Evolutionary conservation across 2,113 vertebrate species (phyloP).

Genomic region (Megaceryle torquata): DNA sequence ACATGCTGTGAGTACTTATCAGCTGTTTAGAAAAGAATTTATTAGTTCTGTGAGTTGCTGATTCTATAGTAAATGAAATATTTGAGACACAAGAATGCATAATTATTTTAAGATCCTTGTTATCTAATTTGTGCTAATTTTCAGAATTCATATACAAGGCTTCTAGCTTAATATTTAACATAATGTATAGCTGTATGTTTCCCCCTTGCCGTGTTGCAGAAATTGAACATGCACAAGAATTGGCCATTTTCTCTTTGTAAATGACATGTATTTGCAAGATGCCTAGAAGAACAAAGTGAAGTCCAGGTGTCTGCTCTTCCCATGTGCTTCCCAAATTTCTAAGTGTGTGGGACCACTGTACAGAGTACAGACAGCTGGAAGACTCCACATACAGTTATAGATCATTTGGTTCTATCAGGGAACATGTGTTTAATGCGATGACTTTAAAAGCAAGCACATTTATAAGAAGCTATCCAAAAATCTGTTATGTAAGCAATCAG

Average conservation of each 20-base stretch:
- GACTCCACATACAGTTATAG: neutral
- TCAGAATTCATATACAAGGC: neutral
- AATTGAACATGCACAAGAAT: neutral
- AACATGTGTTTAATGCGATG: neutral
- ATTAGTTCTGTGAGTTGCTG: neutral
- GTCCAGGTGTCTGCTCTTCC: neutral
- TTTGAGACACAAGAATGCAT: neutral
- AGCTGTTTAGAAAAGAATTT: neutral
- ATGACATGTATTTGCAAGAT: neutral
- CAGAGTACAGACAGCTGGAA: neutral
- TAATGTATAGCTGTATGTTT: neutral
- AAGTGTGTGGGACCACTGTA: neutral
- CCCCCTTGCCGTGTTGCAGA: neutral
- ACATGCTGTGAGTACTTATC: neutral
- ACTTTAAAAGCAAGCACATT: neutral
- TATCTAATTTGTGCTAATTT: neutral
- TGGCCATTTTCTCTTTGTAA: neutral
- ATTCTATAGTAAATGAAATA: neutral
- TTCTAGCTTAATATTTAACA: neutral
- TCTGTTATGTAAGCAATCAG: neutral
- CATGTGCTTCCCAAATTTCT: neutral
- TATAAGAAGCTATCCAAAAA: neutral
- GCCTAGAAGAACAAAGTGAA: neutral
- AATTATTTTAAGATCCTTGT: neutral
- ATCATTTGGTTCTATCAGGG: neutral